phyloP scores from a whole-genome alignment of 35 echinoderm and acorn worm species.

The Apostichopus japonicus region DNA sequence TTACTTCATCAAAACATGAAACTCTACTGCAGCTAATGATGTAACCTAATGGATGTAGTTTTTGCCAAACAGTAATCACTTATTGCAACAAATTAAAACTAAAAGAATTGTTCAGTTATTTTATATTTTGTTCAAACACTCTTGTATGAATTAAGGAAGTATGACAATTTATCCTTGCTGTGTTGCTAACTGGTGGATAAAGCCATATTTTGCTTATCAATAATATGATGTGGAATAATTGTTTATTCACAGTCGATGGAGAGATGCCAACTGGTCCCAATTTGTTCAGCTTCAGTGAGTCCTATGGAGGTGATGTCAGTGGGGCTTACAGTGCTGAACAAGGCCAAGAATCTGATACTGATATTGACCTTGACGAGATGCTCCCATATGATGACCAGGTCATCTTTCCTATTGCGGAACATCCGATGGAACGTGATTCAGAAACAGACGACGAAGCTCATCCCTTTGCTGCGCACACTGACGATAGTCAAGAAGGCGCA shows the following conservation, averaged over 20 bases:
- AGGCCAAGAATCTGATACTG: slow-evolving; percentile 80
- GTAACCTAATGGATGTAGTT: too few species aligned
- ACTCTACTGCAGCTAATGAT: too few species aligned
- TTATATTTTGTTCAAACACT: too few species aligned
- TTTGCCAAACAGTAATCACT: too few species aligned
- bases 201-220: too few species aligned
- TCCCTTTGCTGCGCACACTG: slow-evolving; percentile 72
- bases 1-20: too few species aligned
- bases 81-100: too few species aligned
- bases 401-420: slow-evolving; percentile 67
- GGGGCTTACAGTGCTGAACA: slow-evolving; percentile 90
- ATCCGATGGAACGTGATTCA: slow-evolving; percentile 48
- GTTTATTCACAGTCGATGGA: slow-evolving; percentile 70
- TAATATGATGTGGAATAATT: neutral
- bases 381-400: slow-evolving; percentile 85
- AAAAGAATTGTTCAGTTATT: too few species aligned
- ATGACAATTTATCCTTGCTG: too few species aligned
- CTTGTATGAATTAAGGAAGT: too few species aligned
- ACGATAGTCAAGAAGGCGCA: slow-evolving; percentile 72
- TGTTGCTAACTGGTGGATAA: too few species aligned
- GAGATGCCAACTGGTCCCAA: slow-evolving; percentile 69
- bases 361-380: slow-evolving; percentile 93
- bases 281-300: slow-evolving; percentile 94
- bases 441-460: slow-evolving; percentile 65
- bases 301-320: slow-evolving; percentile 98